Percentiles rank a stretch among this genome's conserved stretches.
Evolutionary conservation across 1,140 invertebrate genomes (phyloP).

Genomic region (Psix sp.): DNA sequence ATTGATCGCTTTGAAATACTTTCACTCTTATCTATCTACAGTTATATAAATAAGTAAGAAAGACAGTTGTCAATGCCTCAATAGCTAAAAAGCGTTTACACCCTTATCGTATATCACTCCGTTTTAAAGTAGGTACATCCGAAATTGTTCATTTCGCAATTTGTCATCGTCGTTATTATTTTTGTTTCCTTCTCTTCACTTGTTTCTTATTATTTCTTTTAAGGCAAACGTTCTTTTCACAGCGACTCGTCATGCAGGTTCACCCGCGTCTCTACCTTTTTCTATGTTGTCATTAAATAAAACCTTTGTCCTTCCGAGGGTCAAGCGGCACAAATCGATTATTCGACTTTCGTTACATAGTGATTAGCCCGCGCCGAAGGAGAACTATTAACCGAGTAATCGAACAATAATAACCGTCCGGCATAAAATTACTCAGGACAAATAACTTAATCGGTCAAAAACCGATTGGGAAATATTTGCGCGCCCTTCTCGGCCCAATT

Average conservation of each 20-base stretch:
- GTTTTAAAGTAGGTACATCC: slow-evolving; percentile 72
- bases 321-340: slow-evolving; percentile 35
- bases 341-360: neutral
- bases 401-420: slow-evolving; percentile 28
- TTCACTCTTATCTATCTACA: slow-evolving; percentile 57
- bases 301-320: slow-evolving; percentile 12
- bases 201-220: slow-evolving; percentile 21
- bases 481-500: no score
- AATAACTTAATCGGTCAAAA: no score
- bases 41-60: slow-evolving; percentile 60
- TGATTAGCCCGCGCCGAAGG: neutral
- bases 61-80: slow-evolving; percentile 60
- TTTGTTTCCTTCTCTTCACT: slow-evolving; percentile 2
- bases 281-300: slow-evolving; percentile 35
- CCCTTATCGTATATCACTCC: slow-evolving; percentile 71
- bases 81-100: slow-evolving; percentile 61
- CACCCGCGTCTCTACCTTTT: slow-evolving; percentile 29
- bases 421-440: no score
- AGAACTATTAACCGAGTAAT: no score
- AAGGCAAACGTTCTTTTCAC: slow-evolving; percentile 73
- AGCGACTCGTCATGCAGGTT: slow-evolving; percentile 44
- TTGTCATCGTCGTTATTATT: slow-evolving; percentile 12
- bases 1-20: slow-evolving; percentile 70
- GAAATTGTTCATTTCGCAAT: slow-evolving; percentile 50
- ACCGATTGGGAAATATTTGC: no score